Percentiles rank a stretch among this genome's conserved stretches.
phyloP scores from a whole-genome alignment of 1,140 invertebrate genomes.

The Lepidurus apus region DNA sequence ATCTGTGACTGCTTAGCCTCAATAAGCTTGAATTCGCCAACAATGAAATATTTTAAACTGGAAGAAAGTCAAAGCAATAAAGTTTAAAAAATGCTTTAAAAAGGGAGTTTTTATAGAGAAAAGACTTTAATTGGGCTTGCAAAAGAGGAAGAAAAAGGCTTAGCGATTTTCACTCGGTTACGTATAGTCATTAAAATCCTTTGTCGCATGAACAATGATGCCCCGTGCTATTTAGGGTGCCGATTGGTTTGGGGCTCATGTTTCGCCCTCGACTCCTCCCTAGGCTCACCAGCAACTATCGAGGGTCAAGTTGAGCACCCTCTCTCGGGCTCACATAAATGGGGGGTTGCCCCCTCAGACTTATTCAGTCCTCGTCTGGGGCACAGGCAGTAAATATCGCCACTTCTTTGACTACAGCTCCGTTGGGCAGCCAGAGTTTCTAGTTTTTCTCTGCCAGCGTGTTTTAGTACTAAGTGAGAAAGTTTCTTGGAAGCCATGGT shows the following conservation, averaged over 20 bases:
- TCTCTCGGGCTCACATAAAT: conserved; percentile 3
- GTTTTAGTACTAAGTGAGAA: background rate
- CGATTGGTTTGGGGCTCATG: conserved; percentile 17
- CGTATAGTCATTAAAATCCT: conserved; percentile 11
- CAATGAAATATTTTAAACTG: no score
- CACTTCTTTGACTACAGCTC: background rate
- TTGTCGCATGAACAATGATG: conserved; percentile 7
- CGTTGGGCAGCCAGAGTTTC: background rate
- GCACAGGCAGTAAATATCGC: conserved; percentile 5
- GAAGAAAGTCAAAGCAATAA: no score
- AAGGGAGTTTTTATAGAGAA: background rate
- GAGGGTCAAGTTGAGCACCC: conserved; percentile 17
- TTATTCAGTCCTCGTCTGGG: conserved; percentile 8
- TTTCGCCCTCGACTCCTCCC: conserved; percentile 12
- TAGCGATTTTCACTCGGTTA: conserved; percentile 1
- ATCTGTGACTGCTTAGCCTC: no score
- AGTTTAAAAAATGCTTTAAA: no score
- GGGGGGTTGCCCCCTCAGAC: conserved; percentile 4
- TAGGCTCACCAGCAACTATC: conserved; percentile 3
- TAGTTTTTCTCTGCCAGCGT: background rate
- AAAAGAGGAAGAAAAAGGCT: background rate
- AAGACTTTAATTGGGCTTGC: background rate
- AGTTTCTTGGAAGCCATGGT: background rate
- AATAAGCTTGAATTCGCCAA: no score
- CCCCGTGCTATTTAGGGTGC: conserved; percentile 20